These are phyloP conservation scores for Rhabdomys pumilio DNA, from an alignment of 2,797 vertebrate genomes.

Conservation along the genomic window DNA sequence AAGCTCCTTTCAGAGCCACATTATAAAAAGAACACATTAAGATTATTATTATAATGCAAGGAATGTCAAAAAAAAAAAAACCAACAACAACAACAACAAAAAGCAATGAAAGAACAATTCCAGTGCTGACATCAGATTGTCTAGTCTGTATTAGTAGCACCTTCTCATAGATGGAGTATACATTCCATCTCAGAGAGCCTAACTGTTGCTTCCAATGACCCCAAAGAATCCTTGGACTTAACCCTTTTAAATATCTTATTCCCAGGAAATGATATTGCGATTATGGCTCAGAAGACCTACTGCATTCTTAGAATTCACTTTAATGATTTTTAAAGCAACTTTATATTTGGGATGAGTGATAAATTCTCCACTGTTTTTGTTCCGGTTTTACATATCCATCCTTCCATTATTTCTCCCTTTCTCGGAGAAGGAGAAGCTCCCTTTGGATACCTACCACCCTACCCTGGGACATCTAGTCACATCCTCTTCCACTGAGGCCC, in stretches of 20 bases:
- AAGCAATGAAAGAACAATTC: not conserved
- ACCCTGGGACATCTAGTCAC: not conserved
- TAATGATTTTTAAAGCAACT: not conserved
- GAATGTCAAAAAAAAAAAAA: not conserved
- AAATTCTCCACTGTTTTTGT: not conserved
- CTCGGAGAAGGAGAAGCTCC: not conserved
- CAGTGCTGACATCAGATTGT: not conserved
- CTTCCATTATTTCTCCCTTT: not conserved
- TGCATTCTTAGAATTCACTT: not conserved
- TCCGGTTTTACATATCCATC: not conserved
- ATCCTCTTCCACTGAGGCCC: not conserved
- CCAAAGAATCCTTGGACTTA: not conserved
- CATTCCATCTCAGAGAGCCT: not conserved
- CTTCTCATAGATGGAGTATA: not conserved
- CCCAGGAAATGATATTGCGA: not conserved
- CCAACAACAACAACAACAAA: too few species aligned
- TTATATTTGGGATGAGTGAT: not conserved
- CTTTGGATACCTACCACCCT: not conserved
- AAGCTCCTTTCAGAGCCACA: not conserved
- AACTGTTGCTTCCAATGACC: not conserved
- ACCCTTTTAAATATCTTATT: not conserved
- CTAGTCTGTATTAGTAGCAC: not conserved
- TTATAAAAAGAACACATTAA: not conserved
- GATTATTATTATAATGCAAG: not conserved
- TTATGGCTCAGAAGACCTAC: not conserved